Percentiles rank a stretch among this genome's conserved stretches.
phyloP scores from a whole-genome alignment of 1,140 invertebrate species.

The Procambarus clarkii region DNA sequence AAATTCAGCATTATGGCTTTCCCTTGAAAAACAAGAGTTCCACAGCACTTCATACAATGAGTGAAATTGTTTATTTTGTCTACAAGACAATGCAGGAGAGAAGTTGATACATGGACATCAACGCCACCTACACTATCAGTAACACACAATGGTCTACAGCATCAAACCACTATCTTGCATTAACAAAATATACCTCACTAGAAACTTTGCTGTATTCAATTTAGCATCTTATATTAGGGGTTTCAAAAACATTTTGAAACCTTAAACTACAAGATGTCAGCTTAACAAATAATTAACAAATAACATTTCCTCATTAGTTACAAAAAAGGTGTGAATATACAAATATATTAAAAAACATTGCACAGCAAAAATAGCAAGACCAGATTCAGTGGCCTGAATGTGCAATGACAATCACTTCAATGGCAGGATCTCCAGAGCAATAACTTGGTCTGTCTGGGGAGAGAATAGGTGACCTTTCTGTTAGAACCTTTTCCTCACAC shows the following conservation, averaged over 20 bases:
- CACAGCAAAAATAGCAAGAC: background rate
- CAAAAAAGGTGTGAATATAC: background rate
- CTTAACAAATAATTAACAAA: background rate
- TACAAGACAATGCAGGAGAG: background rate
- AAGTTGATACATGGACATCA: background rate
- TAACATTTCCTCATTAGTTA: background rate
- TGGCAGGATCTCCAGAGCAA: background rate
- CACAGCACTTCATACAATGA: too few relatives aligned
- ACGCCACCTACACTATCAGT: background rate
- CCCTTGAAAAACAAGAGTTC: too few relatives aligned
- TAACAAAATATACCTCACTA: background rate
- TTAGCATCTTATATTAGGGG: background rate
- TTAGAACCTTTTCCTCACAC: background rate
- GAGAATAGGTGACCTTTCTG: background rate
- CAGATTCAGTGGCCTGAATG: slow-evolving; percentile 16
- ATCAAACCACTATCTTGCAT: background rate
- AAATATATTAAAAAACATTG: background rate
- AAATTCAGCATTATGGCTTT: too few relatives aligned
- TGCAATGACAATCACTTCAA: slow-evolving; percentile 26
- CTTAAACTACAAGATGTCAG: background rate
- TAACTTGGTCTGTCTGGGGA: background rate
- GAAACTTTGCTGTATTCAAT: background rate
- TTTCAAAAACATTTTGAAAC: background rate
- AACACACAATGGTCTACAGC: background rate
- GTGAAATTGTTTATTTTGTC: background rate